Conservation (phyloP, 2,797 vertebrate species). For the Synanceia verrucosa region DNA sequence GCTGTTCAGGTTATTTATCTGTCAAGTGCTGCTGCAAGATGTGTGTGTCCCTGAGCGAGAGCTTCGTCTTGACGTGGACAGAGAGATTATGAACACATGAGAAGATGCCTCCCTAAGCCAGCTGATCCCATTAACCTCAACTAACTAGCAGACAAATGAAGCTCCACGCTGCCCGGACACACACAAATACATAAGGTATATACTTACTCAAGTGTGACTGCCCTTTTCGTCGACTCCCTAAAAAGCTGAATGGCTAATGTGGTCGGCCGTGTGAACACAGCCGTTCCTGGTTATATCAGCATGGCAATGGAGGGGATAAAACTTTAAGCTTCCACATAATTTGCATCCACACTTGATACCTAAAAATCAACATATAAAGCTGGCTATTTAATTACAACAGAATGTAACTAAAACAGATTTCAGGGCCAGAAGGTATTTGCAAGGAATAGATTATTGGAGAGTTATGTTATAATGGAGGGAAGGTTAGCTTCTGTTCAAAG, state of each 20-base stretch:
- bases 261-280: conserved; percentile 9
- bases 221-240: conserved; percentile 34
- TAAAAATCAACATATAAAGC: conserved; percentile 25
- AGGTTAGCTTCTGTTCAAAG: neutral
- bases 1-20: conserved; percentile 15
- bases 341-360: neutral
- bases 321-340: neutral
- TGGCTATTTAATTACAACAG: conserved; percentile 16
- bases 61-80: conserved; percentile 33
- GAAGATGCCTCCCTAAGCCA: conserved; percentile 53
- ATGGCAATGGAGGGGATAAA: conserved; percentile 4
- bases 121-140: conserved; percentile 72
- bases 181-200: neutral
- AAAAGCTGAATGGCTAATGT: conserved; percentile 40
- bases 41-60: conserved; percentile 14
- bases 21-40: conserved; percentile 23
- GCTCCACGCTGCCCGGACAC: conserved; percentile 25
- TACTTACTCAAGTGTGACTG: conserved; percentile 33
- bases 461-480: neutral
- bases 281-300: conserved; percentile 7
- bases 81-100: conserved; percentile 62
- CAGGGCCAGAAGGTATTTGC: neutral
- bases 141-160: conserved; percentile 64
- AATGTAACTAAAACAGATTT: neutral
- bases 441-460: neutral